A percentile compares a stretch with the other conserved stretches of the same genome.
phyloP scores from a whole-genome alignment of 2,113 vertebrate species.

The Anoura caudifer region DNA sequence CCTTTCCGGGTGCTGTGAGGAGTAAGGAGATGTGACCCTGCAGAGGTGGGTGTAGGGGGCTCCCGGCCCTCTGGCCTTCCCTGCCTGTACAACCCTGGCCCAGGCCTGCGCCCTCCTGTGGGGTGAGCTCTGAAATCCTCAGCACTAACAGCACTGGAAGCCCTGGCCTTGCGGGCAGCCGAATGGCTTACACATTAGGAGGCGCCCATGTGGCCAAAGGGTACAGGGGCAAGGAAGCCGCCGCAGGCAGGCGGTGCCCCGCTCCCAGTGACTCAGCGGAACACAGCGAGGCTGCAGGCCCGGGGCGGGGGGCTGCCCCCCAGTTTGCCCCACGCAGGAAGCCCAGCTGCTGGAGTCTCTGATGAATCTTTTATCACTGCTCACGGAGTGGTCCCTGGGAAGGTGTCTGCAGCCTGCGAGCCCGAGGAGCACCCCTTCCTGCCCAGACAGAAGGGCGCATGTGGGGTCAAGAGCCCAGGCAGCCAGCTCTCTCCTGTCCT shows the following conservation, averaged over 20 bases:
- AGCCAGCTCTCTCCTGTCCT: too few species aligned
- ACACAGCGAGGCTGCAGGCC: background rate
- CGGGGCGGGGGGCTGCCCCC: background rate
- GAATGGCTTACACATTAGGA: conserved; percentile 17
- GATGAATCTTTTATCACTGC: conserved; percentile 61
- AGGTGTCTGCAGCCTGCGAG: background rate
- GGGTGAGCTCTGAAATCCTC: background rate
- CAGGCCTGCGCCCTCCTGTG: background rate
- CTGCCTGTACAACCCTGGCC: background rate
- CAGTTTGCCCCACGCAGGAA: background rate
- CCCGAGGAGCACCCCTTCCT: conserved; percentile 13
- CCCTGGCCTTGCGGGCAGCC: background rate
- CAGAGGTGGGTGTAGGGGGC: background rate
- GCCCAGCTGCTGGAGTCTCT: background rate
- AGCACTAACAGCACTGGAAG: fast-evolving
- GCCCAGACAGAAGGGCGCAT: background rate
- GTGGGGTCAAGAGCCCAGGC: background rate
- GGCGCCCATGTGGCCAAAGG: background rate
- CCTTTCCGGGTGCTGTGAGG: background rate
- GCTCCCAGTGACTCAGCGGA: conserved; percentile 16
- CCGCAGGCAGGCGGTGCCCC: background rate
- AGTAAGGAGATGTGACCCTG: background rate
- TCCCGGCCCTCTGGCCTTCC: fast-evolving
- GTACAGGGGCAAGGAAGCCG: background rate
- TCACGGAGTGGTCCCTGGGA: background rate